Percentiles rank a stretch among this genome's conserved stretches.
phyloP scores from a whole-genome alignment of 2,113 vertebrate genomes.

The Sus scrofa region DNA sequence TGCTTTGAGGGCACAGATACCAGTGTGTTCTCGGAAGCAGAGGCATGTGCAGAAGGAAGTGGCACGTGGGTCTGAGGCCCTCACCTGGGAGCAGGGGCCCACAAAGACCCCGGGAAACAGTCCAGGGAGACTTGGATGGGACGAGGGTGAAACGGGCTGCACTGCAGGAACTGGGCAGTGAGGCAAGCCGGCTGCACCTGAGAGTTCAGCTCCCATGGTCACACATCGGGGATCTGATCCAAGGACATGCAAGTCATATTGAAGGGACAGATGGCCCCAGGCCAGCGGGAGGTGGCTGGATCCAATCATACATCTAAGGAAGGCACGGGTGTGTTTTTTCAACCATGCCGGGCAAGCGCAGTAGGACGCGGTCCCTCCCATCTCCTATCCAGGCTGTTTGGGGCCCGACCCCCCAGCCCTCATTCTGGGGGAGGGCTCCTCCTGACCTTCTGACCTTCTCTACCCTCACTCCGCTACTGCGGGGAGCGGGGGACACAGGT shows the following conservation, averaged over 20 bases:
- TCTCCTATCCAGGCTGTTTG: not conserved
- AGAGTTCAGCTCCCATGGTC: not conserved
- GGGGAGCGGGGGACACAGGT: not conserved
- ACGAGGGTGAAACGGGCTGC: fast-evolving
- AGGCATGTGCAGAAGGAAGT: fast-evolving
- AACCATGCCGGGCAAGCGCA: no score
- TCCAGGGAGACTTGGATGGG: fast-evolving
- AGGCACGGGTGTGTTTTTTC: not conserved
- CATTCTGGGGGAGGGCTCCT: not conserved
- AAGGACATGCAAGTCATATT: fast-evolving
- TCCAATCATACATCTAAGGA: fast-evolving
- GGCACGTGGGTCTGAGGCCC: fast-evolving
- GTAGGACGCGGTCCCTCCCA: fast-evolving
- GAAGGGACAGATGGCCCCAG: not conserved
- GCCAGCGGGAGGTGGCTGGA: not conserved
- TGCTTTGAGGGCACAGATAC: fast-evolving
- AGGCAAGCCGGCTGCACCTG: not conserved
- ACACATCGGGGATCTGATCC: fast-evolving
- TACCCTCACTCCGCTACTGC: not conserved
- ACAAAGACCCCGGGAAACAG: fast-evolving
- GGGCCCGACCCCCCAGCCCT: not conserved
- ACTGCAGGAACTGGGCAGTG: not conserved
- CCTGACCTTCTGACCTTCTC: not conserved
- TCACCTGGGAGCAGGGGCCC: fast-evolving
- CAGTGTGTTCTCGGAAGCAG: not conserved